These are phyloP conservation scores for Vanessa cardui DNA, from an alignment of 2,888 invertebrate species.

Conservation along the genomic window DNA sequence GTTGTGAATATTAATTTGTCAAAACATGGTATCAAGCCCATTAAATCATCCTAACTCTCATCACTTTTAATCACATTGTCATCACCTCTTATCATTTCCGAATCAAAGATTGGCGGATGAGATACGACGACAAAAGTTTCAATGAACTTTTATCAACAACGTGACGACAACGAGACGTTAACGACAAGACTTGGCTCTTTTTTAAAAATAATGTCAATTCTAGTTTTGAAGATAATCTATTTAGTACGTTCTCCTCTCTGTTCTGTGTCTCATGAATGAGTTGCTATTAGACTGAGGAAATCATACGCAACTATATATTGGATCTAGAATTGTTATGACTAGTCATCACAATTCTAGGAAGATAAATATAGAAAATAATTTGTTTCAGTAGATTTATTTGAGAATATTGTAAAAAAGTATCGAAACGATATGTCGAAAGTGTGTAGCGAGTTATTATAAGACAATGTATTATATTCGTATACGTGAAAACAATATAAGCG, in stretches of 20 bases:
- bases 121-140: constrained; percentile 17
- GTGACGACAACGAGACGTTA: background rate
- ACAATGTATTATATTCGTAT: background rate
- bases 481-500: constrained; percentile 40
- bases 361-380: too few relatives aligned
- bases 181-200: background rate
- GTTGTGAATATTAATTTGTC: constrained; percentile 10
- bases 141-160: background rate
- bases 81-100: constrained; percentile 16
- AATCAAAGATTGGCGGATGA: constrained; percentile 32
- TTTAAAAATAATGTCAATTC: too few relatives aligned
- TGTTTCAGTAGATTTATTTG: too few relatives aligned
- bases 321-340: too few relatives aligned
- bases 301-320: too few relatives aligned
- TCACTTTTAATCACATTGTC: background rate
- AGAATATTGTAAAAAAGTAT: background rate
- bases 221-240: too few relatives aligned
- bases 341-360: too few relatives aligned
- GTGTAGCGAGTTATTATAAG: background rate
- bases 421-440: constrained; percentile 1
- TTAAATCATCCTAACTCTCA: constrained; percentile 12
- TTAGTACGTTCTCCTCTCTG: too few relatives aligned
- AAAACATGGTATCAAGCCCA: constrained; percentile 2
- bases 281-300: too few relatives aligned
- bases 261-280: too few relatives aligned